Evolutionary conservation across 2,888 invertebrate species (phyloP).

Genomic region (Parascotia fuliginaria): DNA sequence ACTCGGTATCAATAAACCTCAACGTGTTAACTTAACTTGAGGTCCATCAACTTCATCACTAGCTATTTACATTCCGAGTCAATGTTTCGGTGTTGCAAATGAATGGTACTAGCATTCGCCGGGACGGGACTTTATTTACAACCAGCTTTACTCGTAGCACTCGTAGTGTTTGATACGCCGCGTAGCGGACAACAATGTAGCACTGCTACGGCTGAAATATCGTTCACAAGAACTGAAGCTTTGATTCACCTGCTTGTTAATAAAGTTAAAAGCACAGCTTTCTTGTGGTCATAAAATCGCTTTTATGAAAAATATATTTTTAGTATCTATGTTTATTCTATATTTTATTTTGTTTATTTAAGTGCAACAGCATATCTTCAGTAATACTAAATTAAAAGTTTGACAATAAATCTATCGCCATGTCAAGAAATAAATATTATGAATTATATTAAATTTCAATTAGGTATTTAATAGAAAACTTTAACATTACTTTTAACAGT

Average conservation of each 20-base stretch:
- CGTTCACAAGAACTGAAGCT: slow-evolving; percentile 11
- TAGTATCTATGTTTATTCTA: too few relatives aligned
- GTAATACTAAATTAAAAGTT: too few relatives aligned
- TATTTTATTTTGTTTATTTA: too few relatives aligned
- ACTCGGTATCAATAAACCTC: too few relatives aligned
- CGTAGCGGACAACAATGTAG: slow-evolving; percentile 39
- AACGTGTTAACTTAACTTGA: too few relatives aligned
- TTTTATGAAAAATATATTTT: neutral
- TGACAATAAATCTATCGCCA: too few relatives aligned
- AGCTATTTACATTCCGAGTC: neutral
- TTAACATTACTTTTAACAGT: too few relatives aligned
- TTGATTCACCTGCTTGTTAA: slow-evolving; percentile 11
- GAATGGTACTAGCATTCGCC: neutral
- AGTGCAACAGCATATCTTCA: too few relatives aligned
- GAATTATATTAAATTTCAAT: too few relatives aligned
- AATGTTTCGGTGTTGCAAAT: neutral
- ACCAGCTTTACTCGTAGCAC: slow-evolving; percentile 33
- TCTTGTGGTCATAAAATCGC: neutral
- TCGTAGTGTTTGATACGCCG: slow-evolving; percentile 16
- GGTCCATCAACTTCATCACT: neutral
- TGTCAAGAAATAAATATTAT: too few relatives aligned
- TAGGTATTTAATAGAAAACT: too few relatives aligned
- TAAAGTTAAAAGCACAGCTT: neutral
- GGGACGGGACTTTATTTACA: slow-evolving; percentile 2
- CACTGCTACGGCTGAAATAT: slow-evolving; percentile 17